A percentile compares a stretch with the other conserved stretches of the same genome.
Evolutionary conservation across 1,140 invertebrate species (phyloP).

Genomic region (Pogonomyrmex californicus): DNA sequence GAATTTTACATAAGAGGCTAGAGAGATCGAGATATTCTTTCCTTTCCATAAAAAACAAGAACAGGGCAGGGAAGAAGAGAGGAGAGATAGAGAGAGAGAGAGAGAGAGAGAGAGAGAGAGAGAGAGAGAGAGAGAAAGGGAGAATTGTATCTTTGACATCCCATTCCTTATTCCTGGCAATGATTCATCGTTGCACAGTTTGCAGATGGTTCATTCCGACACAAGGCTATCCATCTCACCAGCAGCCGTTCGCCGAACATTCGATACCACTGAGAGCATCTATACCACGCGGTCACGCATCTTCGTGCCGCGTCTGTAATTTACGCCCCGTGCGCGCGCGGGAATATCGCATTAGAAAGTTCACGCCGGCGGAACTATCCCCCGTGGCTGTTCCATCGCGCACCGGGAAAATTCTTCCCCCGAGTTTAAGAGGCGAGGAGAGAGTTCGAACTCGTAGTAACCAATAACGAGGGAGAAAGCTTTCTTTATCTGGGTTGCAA

Average conservation of each 20-base stretch:
- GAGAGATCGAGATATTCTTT: not conserved
- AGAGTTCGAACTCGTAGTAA: slow-evolving; percentile 62
- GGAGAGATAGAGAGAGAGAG: too few relatives aligned
- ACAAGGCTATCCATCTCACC: slow-evolving; percentile 58
- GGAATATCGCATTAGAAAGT: slow-evolving; percentile 64
- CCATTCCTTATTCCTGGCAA: slow-evolving; percentile 28
- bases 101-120: not conserved
- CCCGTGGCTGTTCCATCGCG: slow-evolving; percentile 42
- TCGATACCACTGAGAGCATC: slow-evolving; percentile 52
- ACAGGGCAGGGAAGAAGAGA: too few relatives aligned
- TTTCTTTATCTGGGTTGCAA: slow-evolving; percentile 76
- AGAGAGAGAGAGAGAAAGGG: not conserved
- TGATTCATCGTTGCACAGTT: slow-evolving; percentile 36
- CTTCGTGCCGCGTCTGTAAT: slow-evolving; percentile 40
- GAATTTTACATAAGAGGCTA: not conserved
- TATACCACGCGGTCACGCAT: slow-evolving; percentile 45
- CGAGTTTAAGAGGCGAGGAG: slow-evolving; percentile 50
- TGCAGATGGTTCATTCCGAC: slow-evolving; percentile 20
- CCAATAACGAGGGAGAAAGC: slow-evolving; percentile 76
- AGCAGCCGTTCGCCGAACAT: slow-evolving; percentile 36
- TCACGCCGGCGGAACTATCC: slow-evolving; percentile 51
- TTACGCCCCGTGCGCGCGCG: slow-evolving; percentile 33
- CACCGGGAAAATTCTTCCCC: slow-evolving; percentile 59
- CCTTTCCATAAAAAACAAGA: not conserved
- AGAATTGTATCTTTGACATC: slow-evolving; percentile 26